These are phyloP conservation scores for Bos indicus DNA, from an alignment of 2,113 vertebrate genomes.

Conservation along the genomic window DNA sequence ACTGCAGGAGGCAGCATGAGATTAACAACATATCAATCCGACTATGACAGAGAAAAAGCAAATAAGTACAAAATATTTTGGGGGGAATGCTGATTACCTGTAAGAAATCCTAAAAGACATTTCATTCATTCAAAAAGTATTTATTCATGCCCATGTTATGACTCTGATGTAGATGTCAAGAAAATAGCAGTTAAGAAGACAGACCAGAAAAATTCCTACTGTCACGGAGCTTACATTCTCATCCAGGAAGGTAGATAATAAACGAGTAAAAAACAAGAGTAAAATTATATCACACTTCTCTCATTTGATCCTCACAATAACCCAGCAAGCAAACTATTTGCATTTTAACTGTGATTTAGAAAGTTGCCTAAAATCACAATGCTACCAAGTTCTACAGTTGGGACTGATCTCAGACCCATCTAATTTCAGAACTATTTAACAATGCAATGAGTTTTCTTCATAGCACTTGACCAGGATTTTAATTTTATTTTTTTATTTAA, in stretches of 20 bases:
- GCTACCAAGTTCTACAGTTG: background rate
- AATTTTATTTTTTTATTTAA: background rate
- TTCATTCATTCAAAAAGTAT: background rate
- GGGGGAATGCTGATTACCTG: background rate
- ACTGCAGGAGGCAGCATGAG: background rate
- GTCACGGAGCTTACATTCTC: background rate
- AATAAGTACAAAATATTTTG: background rate
- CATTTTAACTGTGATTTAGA: background rate
- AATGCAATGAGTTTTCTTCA: background rate
- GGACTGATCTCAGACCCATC: background rate
- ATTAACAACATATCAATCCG: background rate
- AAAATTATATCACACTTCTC: background rate
- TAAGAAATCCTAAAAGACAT: background rate
- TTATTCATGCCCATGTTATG: background rate
- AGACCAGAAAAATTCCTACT: background rate
- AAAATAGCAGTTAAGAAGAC: background rate
- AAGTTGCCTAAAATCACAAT: background rate
- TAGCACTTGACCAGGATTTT: background rate
- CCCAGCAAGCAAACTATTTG: background rate
- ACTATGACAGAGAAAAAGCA: background rate
- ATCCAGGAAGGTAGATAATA: background rate
- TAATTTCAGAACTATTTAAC: background rate
- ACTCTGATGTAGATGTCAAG: background rate
- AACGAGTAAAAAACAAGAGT: background rate
- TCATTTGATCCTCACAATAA: background rate